Conservation (phyloP, 2,888 invertebrate species). For the Mythimna lalbum region DNA sequence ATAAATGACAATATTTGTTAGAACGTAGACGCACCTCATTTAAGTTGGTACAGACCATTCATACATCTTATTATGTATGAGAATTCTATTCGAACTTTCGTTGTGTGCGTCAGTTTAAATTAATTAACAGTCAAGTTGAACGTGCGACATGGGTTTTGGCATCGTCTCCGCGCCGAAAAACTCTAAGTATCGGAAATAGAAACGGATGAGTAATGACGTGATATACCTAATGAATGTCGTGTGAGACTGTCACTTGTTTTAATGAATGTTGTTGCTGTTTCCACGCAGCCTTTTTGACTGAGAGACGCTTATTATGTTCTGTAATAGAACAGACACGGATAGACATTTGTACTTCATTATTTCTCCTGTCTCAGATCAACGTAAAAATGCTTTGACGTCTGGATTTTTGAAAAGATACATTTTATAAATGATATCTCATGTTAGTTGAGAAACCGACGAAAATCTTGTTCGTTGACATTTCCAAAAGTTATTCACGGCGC, state of each 20-base stretch:
- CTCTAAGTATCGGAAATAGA: conserved; percentile 87
- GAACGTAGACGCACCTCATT: conserved; percentile 72
- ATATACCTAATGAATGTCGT: conserved; percentile 84
- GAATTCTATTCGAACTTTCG: conserved; percentile 77
- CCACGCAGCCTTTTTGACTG: conserved; percentile 69
- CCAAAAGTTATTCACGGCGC: conserved; percentile 43
- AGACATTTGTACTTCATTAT: conserved; percentile 83
- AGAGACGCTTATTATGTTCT: conserved; percentile 68
- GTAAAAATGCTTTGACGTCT: conserved; percentile 81
- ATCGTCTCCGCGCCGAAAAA: conserved; percentile 79
- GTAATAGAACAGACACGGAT: conserved; percentile 74
- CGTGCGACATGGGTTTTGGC: conserved; percentile 83
- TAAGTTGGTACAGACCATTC: conserved; percentile 75
- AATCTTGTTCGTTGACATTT: conserved; percentile 61
- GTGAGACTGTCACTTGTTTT: conserved; percentile 84
- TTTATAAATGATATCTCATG: conserved; percentile 75
- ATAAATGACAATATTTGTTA: conserved; percentile 71
- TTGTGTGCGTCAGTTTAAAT: conserved; percentile 80
- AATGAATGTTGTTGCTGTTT: conserved; percentile 82
- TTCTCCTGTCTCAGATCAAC: conserved; percentile 72
- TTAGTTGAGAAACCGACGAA: conserved; percentile 56
- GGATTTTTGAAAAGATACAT: conserved; percentile 73
- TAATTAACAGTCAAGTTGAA: conserved; percentile 82
- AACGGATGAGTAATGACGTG: conserved; percentile 84
- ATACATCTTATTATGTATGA: conserved; percentile 67